These are phyloP conservation scores for Cyclargus thomasi DNA, from an alignment of 1,140 invertebrate species.

Conservation along the genomic window DNA sequence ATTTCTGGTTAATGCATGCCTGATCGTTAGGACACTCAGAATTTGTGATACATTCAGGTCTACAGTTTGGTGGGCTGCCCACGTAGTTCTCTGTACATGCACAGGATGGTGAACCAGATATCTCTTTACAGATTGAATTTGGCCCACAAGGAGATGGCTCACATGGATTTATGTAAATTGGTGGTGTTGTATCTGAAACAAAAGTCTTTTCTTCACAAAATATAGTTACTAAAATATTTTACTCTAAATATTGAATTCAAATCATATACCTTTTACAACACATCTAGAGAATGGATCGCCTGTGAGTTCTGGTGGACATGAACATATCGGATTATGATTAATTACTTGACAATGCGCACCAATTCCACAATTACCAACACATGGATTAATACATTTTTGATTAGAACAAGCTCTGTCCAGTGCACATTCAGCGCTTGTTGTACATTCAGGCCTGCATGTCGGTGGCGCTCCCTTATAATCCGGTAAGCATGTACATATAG, in stretches of 20 bases:
- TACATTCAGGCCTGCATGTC: slow-evolving; percentile 77
- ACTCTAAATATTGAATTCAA: neutral
- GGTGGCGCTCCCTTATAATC: slow-evolving; percentile 76
- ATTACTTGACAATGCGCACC: slow-evolving; percentile 72
- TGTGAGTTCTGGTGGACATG: slow-evolving; percentile 71
- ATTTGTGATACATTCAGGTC: slow-evolving; percentile 83
- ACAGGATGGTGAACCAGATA: slow-evolving; percentile 78
- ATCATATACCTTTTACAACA: slow-evolving; percentile 17
- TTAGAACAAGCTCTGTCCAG: slow-evolving; percentile 77
- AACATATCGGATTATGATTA: slow-evolving; percentile 77
- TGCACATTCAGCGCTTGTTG: slow-evolving; percentile 77
- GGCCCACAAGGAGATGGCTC: slow-evolving; percentile 82
- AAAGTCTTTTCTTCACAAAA: slow-evolving; percentile 30
- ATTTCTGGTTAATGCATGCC: slow-evolving; percentile 84
- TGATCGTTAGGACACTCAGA: slow-evolving; percentile 82
- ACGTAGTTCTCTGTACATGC: slow-evolving; percentile 79
- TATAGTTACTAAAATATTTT: slow-evolving; percentile 19
- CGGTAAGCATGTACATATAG: slow-evolving; percentile 77
- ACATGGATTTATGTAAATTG: slow-evolving; percentile 77
- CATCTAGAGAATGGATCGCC: slow-evolving; percentile 77
- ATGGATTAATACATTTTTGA: slow-evolving; percentile 78
- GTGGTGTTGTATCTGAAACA: slow-evolving; percentile 44
- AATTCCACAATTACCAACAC: slow-evolving; percentile 72
- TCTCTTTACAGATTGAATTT: slow-evolving; percentile 83
- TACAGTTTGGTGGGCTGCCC: slow-evolving; percentile 82